Percentiles rank a stretch among this genome's conserved stretches.
These are phyloP conservation scores for Drosophila ambigua DNA, from an alignment of 1,140 invertebrate species.

Conservation along the genomic window DNA sequence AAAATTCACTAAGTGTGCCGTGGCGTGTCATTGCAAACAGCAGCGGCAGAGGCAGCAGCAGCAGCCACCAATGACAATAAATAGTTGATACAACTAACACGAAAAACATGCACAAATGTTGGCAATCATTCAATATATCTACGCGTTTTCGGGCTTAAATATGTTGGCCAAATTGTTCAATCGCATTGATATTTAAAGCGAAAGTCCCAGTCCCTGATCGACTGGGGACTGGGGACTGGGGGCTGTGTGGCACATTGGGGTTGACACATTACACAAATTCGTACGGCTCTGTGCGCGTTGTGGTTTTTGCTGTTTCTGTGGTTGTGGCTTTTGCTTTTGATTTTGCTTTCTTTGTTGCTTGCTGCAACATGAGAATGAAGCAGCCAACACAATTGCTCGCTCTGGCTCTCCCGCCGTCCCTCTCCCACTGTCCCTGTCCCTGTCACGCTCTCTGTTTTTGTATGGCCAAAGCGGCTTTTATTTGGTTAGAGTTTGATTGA, in stretches of 20 bases:
- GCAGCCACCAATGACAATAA: slow-evolving; percentile 13
- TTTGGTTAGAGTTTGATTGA: slow-evolving; percentile 54
- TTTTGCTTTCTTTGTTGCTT: slow-evolving; percentile 33
- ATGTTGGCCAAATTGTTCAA: slow-evolving; percentile 13
- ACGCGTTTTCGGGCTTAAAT: slow-evolving; percentile 4
- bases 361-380: slow-evolving; percentile 1
- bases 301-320: slow-evolving; percentile 38
- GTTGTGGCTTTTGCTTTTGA: slow-evolving; percentile 44
- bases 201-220: slow-evolving; percentile 25
- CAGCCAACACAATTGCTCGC: background rate
- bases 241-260: slow-evolving; percentile 6
- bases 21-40: slow-evolving; percentile 65
- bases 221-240: slow-evolving; percentile 9
- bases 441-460: too few relatives aligned
- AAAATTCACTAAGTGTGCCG: slow-evolving; percentile 61
- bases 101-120: slow-evolving; percentile 12
- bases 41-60: slow-evolving; percentile 23
- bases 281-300: slow-evolving; percentile 38
- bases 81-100: slow-evolving; percentile 2
- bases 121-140: slow-evolving; percentile 35
- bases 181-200: slow-evolving; percentile 59
- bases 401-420: too few relatives aligned
- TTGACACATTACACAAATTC: slow-evolving; percentile 43
- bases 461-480: too few relatives aligned
- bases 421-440: too few relatives aligned